Conservation (phyloP, 1,140 invertebrate species). For the Lordiphosa mommai region DNA sequence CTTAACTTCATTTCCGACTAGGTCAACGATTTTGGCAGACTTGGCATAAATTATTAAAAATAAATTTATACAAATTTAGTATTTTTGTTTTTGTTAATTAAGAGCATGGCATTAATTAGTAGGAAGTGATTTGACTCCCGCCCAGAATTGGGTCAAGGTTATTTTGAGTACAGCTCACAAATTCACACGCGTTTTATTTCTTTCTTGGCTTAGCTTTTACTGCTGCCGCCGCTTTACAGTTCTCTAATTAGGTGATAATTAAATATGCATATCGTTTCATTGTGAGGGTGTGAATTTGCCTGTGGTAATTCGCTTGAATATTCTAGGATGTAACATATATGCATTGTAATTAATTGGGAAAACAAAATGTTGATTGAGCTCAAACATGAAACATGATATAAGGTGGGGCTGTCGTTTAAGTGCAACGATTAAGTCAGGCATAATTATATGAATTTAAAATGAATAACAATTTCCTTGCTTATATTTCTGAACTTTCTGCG, state of each 20-base stretch:
- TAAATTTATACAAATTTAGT: not conserved
- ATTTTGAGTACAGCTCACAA: not conserved
- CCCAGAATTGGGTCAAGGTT: conserved; percentile 2
- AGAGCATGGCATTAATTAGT: too few relatives aligned
- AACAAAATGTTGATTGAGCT: not conserved
- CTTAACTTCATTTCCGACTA: conserved; percentile 21
- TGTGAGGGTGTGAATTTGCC: conserved; percentile 13
- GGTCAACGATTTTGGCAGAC: conserved; percentile 33
- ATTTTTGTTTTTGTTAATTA: not conserved
- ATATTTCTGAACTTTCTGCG: too few relatives aligned
- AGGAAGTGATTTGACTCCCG: too few relatives aligned
- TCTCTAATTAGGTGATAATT: conserved; percentile 19
- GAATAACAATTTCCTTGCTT: too few relatives aligned
- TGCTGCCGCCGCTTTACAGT: conserved; percentile 10
- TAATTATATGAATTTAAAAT: too few relatives aligned
- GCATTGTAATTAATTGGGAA: not conserved
- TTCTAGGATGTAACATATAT: conserved; percentile 9
- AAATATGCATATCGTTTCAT: conserved; percentile 9
- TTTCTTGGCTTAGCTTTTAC: too few relatives aligned
- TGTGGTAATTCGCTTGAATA: conserved; percentile 11
- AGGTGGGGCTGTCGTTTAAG: too few relatives aligned
- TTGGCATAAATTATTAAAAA: not conserved
- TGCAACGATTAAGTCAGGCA: too few relatives aligned
- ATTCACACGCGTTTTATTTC: conserved; percentile 4
- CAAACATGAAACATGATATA: not conserved